phyloP scores from a whole-genome alignment of 2,113 vertebrate genomes.

The Nothoprocta perdicaria region DNA sequence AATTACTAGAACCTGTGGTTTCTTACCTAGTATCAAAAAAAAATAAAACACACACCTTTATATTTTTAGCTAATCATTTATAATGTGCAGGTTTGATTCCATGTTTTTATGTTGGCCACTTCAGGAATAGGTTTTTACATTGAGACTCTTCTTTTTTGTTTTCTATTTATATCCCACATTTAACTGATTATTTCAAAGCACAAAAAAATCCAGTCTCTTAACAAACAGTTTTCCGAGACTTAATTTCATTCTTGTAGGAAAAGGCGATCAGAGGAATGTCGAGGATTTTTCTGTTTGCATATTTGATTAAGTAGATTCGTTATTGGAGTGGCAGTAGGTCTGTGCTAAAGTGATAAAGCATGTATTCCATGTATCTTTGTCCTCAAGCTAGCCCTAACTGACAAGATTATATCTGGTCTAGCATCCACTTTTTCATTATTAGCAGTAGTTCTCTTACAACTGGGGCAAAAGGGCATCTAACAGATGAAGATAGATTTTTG shows the following conservation, averaged over 20 bases:
- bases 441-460: constrained; percentile 22
- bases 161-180: background rate
- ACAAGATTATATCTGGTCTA: background rate
- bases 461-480: constrained; percentile 54
- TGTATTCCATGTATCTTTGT: background rate
- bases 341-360: constrained; percentile 2
- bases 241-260: background rate
- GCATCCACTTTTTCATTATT: constrained; percentile 30
- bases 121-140: background rate
- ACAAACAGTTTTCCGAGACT: background rate
- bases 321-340: background rate
- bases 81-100: background rate
- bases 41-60: background rate
- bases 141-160: background rate
- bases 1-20: background rate
- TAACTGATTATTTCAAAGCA: background rate
- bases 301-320: background rate
- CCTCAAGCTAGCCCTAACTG: background rate
- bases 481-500: constrained; percentile 60
- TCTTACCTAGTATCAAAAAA: background rate
- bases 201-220: background rate
- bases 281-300: background rate
- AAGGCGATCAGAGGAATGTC: background rate
- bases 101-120: background rate
- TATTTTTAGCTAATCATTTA: background rate